phyloP scores from a whole-genome alignment of 2,888 invertebrate genomes.

The Metellina segmentata region DNA sequence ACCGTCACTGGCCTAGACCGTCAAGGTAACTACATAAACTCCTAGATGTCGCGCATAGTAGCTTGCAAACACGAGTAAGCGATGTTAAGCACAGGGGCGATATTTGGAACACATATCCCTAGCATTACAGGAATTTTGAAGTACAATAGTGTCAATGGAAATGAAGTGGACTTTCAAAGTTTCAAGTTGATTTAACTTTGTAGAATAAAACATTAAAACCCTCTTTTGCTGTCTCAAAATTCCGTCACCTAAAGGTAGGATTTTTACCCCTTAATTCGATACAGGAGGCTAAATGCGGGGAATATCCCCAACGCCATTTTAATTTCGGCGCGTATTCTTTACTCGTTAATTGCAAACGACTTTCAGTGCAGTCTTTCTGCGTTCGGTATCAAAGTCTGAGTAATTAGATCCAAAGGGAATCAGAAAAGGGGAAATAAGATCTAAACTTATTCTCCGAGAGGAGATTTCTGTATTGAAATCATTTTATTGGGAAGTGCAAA shows the following conservation, averaged over 20 bases:
- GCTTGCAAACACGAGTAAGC: no score
- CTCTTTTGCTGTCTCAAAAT: neutral
- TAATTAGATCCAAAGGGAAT: conserved; percentile 4
- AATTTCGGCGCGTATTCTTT: conserved; percentile 10
- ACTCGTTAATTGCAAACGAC: conserved; percentile 21
- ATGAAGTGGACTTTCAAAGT: no score
- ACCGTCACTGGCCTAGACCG: no score
- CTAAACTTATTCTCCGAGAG: neutral
- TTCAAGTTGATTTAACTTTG: neutral
- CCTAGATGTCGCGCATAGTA: no score
- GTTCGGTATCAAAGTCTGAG: neutral
- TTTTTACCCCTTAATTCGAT: neutral
- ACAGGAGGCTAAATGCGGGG: neutral
- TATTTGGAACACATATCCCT: no score
- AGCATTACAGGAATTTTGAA: no score
- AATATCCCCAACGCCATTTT: neutral
- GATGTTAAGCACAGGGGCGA: no score
- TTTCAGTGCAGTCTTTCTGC: neutral
- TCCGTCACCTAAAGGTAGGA: neutral
- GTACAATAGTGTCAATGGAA: no score
- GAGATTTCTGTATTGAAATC: no score
- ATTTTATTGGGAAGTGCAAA: neutral
- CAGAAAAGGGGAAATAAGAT: neutral
- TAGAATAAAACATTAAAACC: neutral
- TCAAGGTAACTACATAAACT: no score